A percentile compares a stretch with the other conserved stretches of the same genome.
Evolutionary conservation across 2,888 invertebrate genomes (phyloP).

Genomic region (Trissolcus brochymenae): DNA sequence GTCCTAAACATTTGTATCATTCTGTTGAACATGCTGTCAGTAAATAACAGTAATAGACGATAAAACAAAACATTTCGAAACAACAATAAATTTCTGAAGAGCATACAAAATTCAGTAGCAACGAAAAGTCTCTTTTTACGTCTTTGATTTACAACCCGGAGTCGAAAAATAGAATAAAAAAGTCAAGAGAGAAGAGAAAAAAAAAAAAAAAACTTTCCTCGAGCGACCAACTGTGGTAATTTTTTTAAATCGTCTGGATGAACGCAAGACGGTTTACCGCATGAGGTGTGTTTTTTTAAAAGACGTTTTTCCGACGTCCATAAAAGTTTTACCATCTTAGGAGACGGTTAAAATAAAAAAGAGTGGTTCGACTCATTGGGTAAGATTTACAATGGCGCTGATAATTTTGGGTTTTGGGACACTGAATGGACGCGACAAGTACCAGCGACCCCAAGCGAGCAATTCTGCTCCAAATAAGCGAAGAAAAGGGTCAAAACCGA

Average conservation of each 20-base stretch:
- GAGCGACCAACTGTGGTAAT: neutral
- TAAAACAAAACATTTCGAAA: slow-evolving; percentile 8
- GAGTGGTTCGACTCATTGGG: too few species aligned
- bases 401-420: slow-evolving; percentile 1
- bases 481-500: slow-evolving; percentile 32
- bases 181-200: neutral
- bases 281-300: neutral
- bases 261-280: slow-evolving; percentile 1
- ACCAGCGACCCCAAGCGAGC: slow-evolving; percentile 16
- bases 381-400: slow-evolving; percentile 12
- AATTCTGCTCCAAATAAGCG: slow-evolving; percentile 28
- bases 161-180: neutral
- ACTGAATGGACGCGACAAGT: slow-evolving; percentile 14
- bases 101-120: slow-evolving; percentile 6
- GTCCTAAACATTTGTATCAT: too few species aligned
- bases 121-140: slow-evolving; percentile 2
- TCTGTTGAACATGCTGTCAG: too few species aligned
- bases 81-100: slow-evolving; percentile 4
- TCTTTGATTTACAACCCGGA: slow-evolving; percentile 7
- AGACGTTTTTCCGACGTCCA: neutral
- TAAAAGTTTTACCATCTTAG: neutral
- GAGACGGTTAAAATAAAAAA: neutral
- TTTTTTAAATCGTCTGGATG: neutral
- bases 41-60: neutral
- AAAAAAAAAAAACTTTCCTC: slow-evolving; percentile 1